Percentiles rank a stretch among this genome's conserved stretches.
These are phyloP conservation scores for Tetragonula clypearis DNA, from an alignment of 1,140 invertebrate genomes.

Conservation along the genomic window DNA sequence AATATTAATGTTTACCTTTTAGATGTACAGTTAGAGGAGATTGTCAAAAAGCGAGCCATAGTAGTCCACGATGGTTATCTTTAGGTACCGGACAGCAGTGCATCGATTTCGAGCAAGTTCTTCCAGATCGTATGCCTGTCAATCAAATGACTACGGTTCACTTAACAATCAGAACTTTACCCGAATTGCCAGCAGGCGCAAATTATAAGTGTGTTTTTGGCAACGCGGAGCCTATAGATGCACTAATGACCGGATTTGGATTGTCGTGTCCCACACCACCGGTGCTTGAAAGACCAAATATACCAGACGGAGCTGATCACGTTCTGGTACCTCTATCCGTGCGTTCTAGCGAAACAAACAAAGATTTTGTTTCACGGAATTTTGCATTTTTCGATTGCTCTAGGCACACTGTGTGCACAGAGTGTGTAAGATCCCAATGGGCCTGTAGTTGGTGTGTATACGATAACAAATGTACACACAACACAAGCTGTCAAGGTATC, in stretches of 20 bases:
- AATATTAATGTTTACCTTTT: slow-evolving; percentile 64
- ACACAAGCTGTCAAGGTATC: slow-evolving; percentile 91
- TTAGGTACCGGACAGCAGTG: slow-evolving; percentile 95
- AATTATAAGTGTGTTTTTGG: slow-evolving; percentile 97
- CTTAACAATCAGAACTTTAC: slow-evolving; percentile 93
- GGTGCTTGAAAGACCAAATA: slow-evolving; percentile 88
- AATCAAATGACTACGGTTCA: slow-evolving; percentile 92
- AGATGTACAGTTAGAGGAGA: slow-evolving; percentile 93
- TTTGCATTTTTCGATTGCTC: slow-evolving; percentile 98
- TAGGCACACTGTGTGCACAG: slow-evolving; percentile 91
- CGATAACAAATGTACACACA: slow-evolving; percentile 96
- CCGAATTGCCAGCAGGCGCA: slow-evolving; percentile 92
- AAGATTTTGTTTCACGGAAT: slow-evolving; percentile 96
- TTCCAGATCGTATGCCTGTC: slow-evolving; percentile 94
- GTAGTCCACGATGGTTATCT: slow-evolving; percentile 95
- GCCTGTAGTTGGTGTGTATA: slow-evolving; percentile 98
- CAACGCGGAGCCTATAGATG: slow-evolving; percentile 92
- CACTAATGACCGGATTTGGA: slow-evolving; percentile 89
- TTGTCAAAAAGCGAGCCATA: slow-evolving; percentile 94
- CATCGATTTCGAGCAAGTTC: slow-evolving; percentile 96
- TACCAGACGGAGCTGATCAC: slow-evolving; percentile 92
- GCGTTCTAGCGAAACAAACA: slow-evolving; percentile 95
- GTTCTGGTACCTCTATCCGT: slow-evolving; percentile 95
- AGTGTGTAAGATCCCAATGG: slow-evolving; percentile 94
- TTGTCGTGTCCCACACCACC: slow-evolving; percentile 93